Conservation (phyloP, 2,113 vertebrate genomes). For the Psammodynastes pulverulentus region DNA sequence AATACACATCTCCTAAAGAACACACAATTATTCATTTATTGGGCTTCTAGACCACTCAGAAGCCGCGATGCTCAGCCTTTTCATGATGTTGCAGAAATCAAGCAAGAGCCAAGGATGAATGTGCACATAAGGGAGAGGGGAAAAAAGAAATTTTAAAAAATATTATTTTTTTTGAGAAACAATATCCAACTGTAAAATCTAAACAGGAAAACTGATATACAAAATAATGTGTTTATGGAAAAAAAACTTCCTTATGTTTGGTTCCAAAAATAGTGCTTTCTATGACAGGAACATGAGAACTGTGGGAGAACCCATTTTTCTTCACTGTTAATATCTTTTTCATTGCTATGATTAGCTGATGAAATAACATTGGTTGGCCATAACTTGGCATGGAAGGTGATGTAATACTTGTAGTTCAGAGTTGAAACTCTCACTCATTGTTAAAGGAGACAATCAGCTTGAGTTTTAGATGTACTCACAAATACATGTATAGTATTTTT, state of each 20-base stretch:
- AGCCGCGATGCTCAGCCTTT: background rate
- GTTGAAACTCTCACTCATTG: background rate
- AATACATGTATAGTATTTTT: background rate
- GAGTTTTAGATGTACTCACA: background rate
- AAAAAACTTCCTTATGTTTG: background rate
- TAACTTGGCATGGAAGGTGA: background rate
- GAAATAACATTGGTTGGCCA: background rate
- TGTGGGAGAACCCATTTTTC: background rate
- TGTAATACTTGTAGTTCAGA: background rate
- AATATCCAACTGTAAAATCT: background rate
- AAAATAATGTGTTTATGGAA: constrained; percentile 3
- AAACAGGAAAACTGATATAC: background rate
- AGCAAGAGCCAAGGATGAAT: background rate
- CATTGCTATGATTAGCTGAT: background rate
- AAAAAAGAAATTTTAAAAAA: background rate
- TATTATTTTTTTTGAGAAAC: background rate
- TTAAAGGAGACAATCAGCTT: background rate
- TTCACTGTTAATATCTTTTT: background rate
- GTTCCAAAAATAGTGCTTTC: constrained; percentile 9
- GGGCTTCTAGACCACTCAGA: background rate
- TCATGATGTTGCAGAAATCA: background rate
- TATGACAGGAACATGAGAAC: background rate
- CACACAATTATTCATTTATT: background rate
- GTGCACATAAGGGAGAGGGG: background rate
- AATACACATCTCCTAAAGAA: background rate